Evolutionary conservation across 2,888 invertebrate genomes (phyloP).

Genomic region (Phragmatobia fuliginosa): DNA sequence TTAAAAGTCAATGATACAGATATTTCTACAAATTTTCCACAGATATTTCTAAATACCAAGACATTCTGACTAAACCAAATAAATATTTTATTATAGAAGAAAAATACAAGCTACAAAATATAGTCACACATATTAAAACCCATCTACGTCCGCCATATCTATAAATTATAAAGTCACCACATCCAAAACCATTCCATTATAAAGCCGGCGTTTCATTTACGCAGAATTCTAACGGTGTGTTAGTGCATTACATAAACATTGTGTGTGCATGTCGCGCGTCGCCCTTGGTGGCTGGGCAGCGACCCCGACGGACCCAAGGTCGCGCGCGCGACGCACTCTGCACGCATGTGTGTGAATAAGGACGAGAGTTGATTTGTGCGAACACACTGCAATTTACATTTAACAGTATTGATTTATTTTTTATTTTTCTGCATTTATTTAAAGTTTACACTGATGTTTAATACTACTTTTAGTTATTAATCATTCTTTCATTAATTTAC

Average conservation of each 20-base stretch:
- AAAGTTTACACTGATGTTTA: background rate
- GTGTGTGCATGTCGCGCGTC: constrained; percentile 37
- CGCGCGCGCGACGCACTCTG: constrained; percentile 46
- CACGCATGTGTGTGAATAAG: constrained; percentile 28
- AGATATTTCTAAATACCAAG: too few relatives aligned
- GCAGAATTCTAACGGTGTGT: constrained; percentile 45
- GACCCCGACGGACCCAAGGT: constrained; percentile 70
- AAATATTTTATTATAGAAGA: background rate
- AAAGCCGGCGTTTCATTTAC: constrained; percentile 29
- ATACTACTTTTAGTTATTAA: too few relatives aligned
- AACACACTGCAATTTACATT: background rate
- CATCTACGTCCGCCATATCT: background rate
- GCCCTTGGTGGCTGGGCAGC: constrained; percentile 72
- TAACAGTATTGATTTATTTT: too few relatives aligned
- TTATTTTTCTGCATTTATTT: too few relatives aligned
- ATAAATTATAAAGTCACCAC: background rate
- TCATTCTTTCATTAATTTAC: too few relatives aligned
- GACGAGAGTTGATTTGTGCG: constrained; percentile 32
- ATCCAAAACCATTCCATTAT: constrained; percentile 4
- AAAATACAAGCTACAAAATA: background rate
- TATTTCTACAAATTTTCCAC: too few relatives aligned
- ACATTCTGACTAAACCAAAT: background rate
- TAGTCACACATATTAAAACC: background rate
- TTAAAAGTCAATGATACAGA: too few relatives aligned
- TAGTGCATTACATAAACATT: constrained; percentile 56